phyloP scores from a whole-genome alignment of 1,140 invertebrate species.

The Euglossa dilemma region DNA sequence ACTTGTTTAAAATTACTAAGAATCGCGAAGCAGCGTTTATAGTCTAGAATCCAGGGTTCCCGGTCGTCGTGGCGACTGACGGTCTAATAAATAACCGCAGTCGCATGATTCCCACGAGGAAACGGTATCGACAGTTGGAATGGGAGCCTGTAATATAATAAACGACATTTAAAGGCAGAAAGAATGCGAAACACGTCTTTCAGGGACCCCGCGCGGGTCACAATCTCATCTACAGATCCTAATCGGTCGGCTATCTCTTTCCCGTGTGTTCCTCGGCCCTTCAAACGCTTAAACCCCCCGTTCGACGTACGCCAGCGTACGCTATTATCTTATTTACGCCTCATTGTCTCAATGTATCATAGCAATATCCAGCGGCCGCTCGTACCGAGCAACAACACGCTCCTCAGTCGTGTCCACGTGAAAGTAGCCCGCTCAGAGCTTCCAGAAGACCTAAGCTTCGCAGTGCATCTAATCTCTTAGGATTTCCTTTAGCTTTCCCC shows the following conservation, averaged over 20 bases:
- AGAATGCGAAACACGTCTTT: conserved; percentile 75
- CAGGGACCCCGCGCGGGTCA: conserved; percentile 76
- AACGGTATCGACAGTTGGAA: too few relatives aligned
- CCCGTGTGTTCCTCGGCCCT: conserved; percentile 62
- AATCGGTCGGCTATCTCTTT: conserved; percentile 66
- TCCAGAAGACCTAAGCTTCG: neutral
- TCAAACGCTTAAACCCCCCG: conserved; percentile 69
- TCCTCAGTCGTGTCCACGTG: conserved; percentile 53
- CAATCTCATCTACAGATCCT: conserved; percentile 79
- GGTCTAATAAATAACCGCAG: too few relatives aligned
- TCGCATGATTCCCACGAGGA: too few relatives aligned
- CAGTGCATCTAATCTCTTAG: too few relatives aligned
- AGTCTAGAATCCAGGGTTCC: too few relatives aligned
- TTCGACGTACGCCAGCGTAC: conserved; percentile 72
- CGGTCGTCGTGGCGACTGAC: too few relatives aligned
- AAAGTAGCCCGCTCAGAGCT: conserved; percentile 17
- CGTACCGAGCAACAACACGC: conserved; percentile 67
- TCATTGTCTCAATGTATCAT: conserved; percentile 82
- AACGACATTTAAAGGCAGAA: conserved; percentile 61
- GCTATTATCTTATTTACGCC: conserved; percentile 82
- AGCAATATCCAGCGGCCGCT: conserved; percentile 74
- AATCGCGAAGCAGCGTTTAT: too few relatives aligned
- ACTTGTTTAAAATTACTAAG: too few relatives aligned
- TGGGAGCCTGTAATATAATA: neutral
- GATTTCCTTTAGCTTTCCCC: too few relatives aligned